Conservation (phyloP, 2,888 invertebrate species). For the Ecdyonurus torrentis region DNA sequence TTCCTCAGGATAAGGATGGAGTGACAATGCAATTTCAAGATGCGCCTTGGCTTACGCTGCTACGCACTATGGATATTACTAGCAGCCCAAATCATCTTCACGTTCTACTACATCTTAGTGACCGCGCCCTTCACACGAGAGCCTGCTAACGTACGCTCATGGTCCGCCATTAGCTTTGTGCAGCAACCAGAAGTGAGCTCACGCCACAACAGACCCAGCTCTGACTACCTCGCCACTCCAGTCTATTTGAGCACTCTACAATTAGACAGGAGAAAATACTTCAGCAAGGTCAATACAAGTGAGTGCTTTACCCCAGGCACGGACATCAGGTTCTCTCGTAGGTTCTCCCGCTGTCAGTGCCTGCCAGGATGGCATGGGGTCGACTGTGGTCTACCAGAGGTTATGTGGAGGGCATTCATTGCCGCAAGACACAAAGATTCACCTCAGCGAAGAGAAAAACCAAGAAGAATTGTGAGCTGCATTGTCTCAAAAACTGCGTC, state of each 20-base stretch:
- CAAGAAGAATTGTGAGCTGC: constrained; percentile 37
- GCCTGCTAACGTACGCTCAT: background rate
- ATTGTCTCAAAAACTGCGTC: constrained; percentile 35
- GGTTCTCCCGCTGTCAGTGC: constrained; percentile 30
- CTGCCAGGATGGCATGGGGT: constrained; percentile 43
- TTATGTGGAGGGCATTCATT: constrained; percentile 45
- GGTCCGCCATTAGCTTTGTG: background rate
- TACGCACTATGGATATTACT: background rate
- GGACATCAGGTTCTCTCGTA: constrained; percentile 8
- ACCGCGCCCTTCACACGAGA: background rate
- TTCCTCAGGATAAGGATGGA: too few relatives aligned
- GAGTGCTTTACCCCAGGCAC: constrained; percentile 10
- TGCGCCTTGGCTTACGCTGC: background rate
- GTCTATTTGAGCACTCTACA: background rate
- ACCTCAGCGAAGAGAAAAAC: constrained; percentile 27
- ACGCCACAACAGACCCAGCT: too few relatives aligned
- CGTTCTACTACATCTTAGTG: background rate
- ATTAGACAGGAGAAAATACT: background rate
- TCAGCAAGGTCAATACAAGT: background rate
- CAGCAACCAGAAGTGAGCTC: background rate
- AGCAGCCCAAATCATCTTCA: background rate
- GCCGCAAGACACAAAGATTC: constrained; percentile 32
- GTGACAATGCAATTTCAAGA: too few relatives aligned
- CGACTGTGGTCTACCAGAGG: constrained; percentile 48
- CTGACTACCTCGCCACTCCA: background rate